phyloP scores from a whole-genome alignment of 1,140 invertebrate genomes.

The Homarus americanus region DNA sequence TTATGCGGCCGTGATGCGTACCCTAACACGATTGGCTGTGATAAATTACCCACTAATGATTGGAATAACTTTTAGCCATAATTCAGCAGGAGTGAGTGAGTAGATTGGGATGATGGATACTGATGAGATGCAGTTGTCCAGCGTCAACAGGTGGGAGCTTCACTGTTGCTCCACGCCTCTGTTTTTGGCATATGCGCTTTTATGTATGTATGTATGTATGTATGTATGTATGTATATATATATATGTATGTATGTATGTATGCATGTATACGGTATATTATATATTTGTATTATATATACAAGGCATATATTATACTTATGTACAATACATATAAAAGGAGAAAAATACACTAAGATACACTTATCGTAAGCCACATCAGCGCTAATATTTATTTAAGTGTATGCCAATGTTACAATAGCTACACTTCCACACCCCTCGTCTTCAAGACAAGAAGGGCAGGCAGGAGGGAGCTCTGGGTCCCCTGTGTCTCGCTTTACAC shows the following conservation, averaged over 20 bases:
- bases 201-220: neutral
- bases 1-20: conserved; percentile 6
- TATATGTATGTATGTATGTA: neutral
- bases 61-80: conserved; percentile 45
- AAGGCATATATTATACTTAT: too few species aligned
- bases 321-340: too few species aligned
- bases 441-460: neutral
- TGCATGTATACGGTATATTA: too few species aligned
- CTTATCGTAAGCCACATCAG: too few species aligned
- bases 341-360: too few species aligned
- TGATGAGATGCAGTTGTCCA: neutral
- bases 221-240: neutral
- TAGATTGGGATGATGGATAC: neutral
- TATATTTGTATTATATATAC: neutral
- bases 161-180: too few species aligned
- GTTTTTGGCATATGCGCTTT: neutral
- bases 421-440: neutral
- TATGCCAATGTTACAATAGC: too few species aligned
- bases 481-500: neutral
- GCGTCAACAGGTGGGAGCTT: conserved; percentile 32
- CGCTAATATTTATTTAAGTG: too few species aligned
- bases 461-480: neutral
- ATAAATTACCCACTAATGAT: conserved; percentile 42
- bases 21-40: neutral
- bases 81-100: conserved; percentile 16